Evolutionary conservation across 2,797 vertebrate genomes (phyloP).

Genomic region (Natrix natrix): DNA sequence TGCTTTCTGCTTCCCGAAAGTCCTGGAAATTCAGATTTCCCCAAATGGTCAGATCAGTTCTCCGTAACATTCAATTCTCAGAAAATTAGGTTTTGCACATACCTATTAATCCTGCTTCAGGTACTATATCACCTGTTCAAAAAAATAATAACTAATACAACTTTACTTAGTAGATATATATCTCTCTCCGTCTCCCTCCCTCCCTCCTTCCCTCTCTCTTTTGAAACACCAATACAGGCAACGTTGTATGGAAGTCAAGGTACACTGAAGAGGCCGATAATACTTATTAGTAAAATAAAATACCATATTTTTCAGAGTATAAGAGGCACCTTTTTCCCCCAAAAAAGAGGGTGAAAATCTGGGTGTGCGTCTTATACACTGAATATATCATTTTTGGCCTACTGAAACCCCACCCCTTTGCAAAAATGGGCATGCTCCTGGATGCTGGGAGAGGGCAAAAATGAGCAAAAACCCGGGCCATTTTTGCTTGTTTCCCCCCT

Average conservation of each 20-base stretch:
- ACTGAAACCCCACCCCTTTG: too few relatives aligned
- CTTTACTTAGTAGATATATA: not conserved
- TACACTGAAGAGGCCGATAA: not conserved
- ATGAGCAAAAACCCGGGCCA: too few relatives aligned
- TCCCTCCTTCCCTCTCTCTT: not conserved
- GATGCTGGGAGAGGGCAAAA: too few relatives aligned
- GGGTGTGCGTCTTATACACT: too few relatives aligned
- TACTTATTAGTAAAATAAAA: not conserved
- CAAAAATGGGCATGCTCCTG: too few relatives aligned
- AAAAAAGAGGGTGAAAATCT: too few relatives aligned
- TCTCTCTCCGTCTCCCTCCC: not conserved
- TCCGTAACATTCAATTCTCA: not conserved
- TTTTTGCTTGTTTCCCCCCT: too few relatives aligned
- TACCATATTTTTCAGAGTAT: too few relatives aligned
- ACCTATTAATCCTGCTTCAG: not conserved
- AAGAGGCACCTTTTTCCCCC: too few relatives aligned
- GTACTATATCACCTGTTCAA: not conserved
- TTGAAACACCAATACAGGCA: not conserved
- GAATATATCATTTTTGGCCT: too few relatives aligned
- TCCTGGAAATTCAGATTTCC: not conserved
- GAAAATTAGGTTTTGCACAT: not conserved
- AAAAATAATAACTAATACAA: not conserved
- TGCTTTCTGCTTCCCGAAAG: not conserved
- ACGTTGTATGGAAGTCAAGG: not conserved
- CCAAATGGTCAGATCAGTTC: not conserved